These are phyloP conservation scores for Pseudomugil gertrudae DNA, from an alignment of 2,797 vertebrate genomes.

Conservation along the genomic window DNA sequence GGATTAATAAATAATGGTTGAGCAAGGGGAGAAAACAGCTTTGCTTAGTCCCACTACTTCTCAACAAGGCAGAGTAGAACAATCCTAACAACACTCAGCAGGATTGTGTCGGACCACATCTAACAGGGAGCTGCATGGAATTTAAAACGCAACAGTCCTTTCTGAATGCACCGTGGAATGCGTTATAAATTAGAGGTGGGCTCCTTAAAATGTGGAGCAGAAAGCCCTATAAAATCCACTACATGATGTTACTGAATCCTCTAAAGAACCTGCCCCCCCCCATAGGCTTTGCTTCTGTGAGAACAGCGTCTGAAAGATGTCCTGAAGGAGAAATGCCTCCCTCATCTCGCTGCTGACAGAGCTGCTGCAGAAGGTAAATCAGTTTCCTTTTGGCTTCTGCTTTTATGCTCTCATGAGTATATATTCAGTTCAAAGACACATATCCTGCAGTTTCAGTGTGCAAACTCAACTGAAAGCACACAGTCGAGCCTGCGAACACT, in stretches of 20 bases:
- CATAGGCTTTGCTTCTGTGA: slow-evolving; percentile 36
- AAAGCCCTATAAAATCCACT: slow-evolving; percentile 49
- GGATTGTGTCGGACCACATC: slow-evolving; percentile 61
- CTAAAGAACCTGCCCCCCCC: slow-evolving; percentile 35
- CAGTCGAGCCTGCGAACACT: slow-evolving; percentile 24
- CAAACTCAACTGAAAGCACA: slow-evolving; percentile 41
- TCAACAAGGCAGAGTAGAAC: slow-evolving; percentile 63
- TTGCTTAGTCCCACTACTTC: slow-evolving; percentile 67
- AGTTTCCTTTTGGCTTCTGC: slow-evolving; percentile 38
- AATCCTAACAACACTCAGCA: slow-evolving; percentile 55
- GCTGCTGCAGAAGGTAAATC: slow-evolving; percentile 57
- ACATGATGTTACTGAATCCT: slow-evolving; percentile 58
- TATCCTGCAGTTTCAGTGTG: slow-evolving; percentile 40
- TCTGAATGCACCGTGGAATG: slow-evolving; percentile 36
- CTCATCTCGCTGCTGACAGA: slow-evolving; percentile 47
- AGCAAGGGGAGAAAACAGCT: slow-evolving; percentile 70
- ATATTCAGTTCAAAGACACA: slow-evolving; percentile 25
- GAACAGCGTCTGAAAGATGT: slow-evolving; percentile 51
- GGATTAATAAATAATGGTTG: slow-evolving; percentile 84
- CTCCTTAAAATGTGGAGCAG: slow-evolving; percentile 62
- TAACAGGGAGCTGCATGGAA: slow-evolving; percentile 56
- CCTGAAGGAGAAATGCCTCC: slow-evolving; percentile 44
- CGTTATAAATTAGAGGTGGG: slow-evolving; percentile 53
- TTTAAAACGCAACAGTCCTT: slow-evolving; percentile 50
- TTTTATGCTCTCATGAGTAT: slow-evolving; percentile 50